A percentile compares a stretch with the other conserved stretches of the same genome.
These are phyloP conservation scores for Emmelina monodactyla DNA, from an alignment of 2,888 invertebrate genomes.

Conservation along the genomic window DNA sequence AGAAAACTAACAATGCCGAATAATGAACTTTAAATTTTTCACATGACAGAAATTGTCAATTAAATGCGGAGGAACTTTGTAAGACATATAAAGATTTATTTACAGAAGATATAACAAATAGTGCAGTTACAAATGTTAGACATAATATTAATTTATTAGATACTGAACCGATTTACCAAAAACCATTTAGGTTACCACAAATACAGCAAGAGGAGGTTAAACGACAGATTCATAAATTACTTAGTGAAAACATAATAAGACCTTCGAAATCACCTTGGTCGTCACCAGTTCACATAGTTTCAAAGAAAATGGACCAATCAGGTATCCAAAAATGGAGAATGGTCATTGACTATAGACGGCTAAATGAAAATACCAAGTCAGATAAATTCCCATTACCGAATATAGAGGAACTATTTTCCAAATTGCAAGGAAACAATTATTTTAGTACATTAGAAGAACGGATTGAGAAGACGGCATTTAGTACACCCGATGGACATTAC, in stretches of 20 bases:
- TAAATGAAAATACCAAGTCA: conserved; percentile 5
- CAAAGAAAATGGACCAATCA: conserved; percentile 9
- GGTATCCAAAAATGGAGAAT: conserved; percentile 7
- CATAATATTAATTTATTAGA: conserved; percentile 7
- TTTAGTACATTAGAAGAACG: conserved; percentile 7
- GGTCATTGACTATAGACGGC: conserved; percentile 8
- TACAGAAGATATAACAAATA: conserved; percentile 7
- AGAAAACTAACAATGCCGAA: conserved; percentile 3
- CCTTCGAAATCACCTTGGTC: background rate
- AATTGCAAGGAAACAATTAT: conserved; percentile 8
- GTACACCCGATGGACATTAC: conserved; percentile 11
- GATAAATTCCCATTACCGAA: conserved; percentile 5
- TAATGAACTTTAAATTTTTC: conserved; percentile 4
- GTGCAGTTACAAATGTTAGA: background rate
- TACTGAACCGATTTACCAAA: conserved; percentile 3
- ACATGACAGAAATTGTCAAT: conserved; percentile 8
- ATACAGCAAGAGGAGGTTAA: conserved; percentile 3
- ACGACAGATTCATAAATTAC: conserved; percentile 2
- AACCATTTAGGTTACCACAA: conserved; percentile 5
- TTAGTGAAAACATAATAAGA: background rate
- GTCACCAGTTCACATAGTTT: conserved; percentile 3
- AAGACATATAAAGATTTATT: conserved; percentile 9
- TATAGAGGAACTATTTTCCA: conserved; percentile 4
- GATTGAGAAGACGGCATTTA: conserved; percentile 13
- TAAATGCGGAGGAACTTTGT: conserved; percentile 7